phyloP scores from a whole-genome alignment of 2,113 vertebrate genomes.

The Coptodon rendalli region DNA sequence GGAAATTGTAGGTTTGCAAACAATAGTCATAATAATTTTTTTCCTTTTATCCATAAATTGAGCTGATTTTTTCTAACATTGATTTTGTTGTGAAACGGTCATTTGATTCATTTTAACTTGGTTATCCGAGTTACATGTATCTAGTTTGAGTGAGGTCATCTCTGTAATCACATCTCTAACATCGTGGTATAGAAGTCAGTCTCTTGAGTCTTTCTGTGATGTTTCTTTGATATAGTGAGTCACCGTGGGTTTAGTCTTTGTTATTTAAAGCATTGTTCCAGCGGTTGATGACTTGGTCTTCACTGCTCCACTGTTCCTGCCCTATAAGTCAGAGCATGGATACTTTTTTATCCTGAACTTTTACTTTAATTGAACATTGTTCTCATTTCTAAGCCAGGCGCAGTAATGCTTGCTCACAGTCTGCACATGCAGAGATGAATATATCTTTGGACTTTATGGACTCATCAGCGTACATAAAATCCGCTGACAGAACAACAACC shows the following conservation, averaged over 20 bases:
- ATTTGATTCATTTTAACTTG: background rate
- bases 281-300: background rate
- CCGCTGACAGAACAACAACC: background rate
- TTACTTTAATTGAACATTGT: background rate
- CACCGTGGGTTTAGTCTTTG: constrained; percentile 3
- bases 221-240: background rate
- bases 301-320: background rate
- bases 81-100: background rate
- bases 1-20: background rate
- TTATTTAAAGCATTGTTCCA: constrained; percentile 47
- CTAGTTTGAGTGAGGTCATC: background rate
- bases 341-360: background rate
- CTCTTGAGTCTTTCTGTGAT: background rate
- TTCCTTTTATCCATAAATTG: background rate
- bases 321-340: background rate
- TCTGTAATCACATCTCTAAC: background rate
- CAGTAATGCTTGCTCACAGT: background rate
- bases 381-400: background rate
- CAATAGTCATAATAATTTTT: background rate
- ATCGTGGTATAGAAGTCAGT: background rate
- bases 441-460: background rate
- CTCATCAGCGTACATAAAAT: too few relatives aligned
- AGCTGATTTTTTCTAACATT: background rate
- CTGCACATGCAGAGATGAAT: background rate
- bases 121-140: background rate